These are phyloP conservation scores for Ptychadena robeensis DNA, from an alignment of 2,797 vertebrate species.

Conservation along the genomic window DNA sequence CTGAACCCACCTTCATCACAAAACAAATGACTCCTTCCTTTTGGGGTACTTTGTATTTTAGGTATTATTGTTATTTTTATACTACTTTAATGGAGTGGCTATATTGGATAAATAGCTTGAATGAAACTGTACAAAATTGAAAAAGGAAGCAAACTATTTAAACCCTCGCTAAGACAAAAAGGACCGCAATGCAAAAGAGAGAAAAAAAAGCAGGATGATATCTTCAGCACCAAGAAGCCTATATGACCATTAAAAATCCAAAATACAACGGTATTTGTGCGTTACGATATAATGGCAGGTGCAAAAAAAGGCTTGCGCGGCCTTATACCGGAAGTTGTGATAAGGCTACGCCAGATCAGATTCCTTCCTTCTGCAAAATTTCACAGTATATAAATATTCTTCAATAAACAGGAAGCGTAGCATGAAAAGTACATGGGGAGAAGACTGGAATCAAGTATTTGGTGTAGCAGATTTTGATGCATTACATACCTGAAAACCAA, in stretches of 20 bases:
- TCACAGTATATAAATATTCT: constrained; percentile 34
- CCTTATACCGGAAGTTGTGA: not conserved
- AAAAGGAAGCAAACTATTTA: constrained; percentile 13
- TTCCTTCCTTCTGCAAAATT: not conserved
- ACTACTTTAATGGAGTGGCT: not conserved
- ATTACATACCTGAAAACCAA: not conserved
- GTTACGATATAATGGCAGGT: not conserved
- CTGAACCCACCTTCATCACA: not conserved
- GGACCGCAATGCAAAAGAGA: not conserved
- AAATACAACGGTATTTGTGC: not conserved
- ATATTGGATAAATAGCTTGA: not conserved
- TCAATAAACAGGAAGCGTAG: not conserved
- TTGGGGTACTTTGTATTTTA: not conserved
- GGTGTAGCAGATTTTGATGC: not conserved
- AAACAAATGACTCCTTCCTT: not conserved
- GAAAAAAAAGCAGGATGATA: constrained; percentile 13
- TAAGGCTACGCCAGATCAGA: not conserved
- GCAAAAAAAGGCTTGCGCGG: not conserved
- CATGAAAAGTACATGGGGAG: constrained; percentile 6
- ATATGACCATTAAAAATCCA: not conserved
- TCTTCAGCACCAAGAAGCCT: constrained; percentile 22
- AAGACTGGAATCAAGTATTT: not conserved
- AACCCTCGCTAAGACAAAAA: not conserved
- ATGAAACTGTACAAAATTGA: not conserved
- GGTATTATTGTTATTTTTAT: not conserved